Evolutionary conservation across 2,113 vertebrate genomes (phyloP).

Genomic region (Anolis sagrei): DNA sequence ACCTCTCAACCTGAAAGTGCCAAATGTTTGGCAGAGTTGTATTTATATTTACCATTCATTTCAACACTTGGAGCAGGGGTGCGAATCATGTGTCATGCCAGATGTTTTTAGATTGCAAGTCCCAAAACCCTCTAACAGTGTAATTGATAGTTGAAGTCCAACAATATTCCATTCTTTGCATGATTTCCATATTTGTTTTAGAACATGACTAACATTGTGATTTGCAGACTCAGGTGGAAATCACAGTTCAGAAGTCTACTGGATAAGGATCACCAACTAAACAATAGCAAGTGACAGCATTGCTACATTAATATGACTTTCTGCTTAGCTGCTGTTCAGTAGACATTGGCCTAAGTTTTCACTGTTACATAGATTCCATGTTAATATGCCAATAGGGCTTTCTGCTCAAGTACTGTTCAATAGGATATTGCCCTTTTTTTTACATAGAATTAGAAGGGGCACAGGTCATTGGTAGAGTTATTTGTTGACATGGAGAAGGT

Average conservation of each 20-base stretch:
- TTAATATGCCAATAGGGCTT: not conserved
- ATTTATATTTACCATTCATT: not conserved
- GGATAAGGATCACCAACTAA: no score
- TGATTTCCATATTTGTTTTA: not conserved
- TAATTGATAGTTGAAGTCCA: no score
- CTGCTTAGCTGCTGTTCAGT: no score
- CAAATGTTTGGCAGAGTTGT: not conserved
- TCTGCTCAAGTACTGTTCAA: no score
- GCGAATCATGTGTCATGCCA: no score
- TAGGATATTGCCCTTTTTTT: not conserved
- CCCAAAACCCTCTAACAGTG: no score
- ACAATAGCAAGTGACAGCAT: not conserved
- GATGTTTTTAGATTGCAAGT: no score
- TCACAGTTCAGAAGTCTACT: no score
- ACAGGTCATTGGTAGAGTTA: no score
- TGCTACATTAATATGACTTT: no score
- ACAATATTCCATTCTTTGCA: not conserved
- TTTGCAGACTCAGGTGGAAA: not conserved
- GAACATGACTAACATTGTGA: not conserved
- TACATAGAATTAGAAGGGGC: not conserved
- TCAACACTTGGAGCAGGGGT: not conserved
- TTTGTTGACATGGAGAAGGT: no score
- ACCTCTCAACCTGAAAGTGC: not conserved
- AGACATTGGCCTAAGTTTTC: no score
- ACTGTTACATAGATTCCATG: not conserved